Base-by-base conservation (phyloP, 2,888 invertebrate genomes). In the Norana najaformis region DNA sequence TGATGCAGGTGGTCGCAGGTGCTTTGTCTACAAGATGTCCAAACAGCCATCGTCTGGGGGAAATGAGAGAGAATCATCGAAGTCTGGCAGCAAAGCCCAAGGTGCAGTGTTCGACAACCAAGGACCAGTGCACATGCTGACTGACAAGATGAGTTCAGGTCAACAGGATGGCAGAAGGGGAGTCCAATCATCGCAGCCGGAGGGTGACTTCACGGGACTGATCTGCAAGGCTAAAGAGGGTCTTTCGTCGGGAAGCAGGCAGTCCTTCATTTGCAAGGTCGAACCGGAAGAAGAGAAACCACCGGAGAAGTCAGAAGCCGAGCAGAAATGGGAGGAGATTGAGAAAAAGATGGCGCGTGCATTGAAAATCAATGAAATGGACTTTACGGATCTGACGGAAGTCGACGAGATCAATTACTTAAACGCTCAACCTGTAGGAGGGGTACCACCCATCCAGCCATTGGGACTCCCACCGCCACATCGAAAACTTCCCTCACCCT, bases 221-320 rank as follows among this genome's bases (percentile, higher is more conserved):
- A 97, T 98, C 92, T 97, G 97, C 90, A 98, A 98, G 95, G 98
- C 98, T 94, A 98, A 98, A 96, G 97, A 98, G 95, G 98, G 97
- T 93, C 95, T 98, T 93, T 97, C 97, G 36, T 53, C 23, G 18
- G 90, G 41, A 90, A 89, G 37, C 91, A 82, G 35, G 93, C 88
- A 88, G 69, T 34, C 41, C 18, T 35, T 35, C n/a, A 34, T n/a
- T 0, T 41, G 83, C 20, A 39, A 18, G 38, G 35, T 34, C 30
- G 85, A 89, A 35, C 89, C 89, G 69, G 88, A 53, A 23, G 41
- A 34, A 18, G 41, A 83, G 85, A 85, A 30, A 41, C 89, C 38
- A 39, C 96, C 96, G 53, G 97, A 97, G 95, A 97, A 98, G 94
- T 89, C 91, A 0, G 91, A 92, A 83, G 89, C 83, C 1, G 98